Evolutionary conservation across 35 echinoderm and acorn worm genomes (phyloP), one percentile per base, ranked within the genome.

Genomic region (Heliocidaris tuberculata): DNA sequence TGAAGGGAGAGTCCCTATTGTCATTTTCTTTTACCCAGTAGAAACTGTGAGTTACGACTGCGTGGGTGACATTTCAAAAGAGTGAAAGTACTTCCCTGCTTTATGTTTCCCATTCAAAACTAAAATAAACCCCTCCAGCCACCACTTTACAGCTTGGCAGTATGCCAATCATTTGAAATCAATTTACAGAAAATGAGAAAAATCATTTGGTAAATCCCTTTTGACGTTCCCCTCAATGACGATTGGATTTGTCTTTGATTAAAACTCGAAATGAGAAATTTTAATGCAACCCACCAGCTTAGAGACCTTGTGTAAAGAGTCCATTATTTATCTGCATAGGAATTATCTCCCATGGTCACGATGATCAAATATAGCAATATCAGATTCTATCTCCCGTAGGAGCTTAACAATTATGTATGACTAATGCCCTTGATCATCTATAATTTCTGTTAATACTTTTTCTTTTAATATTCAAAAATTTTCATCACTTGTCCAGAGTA

Each of bases 301-400:
- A n/a, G 65, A 78, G 65, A 24, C 21, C 21, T 78, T 71, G 61
- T 71, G 19, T 71, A 6, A 27, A 42, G 61, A 3, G 6, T 78
- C 65, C 65, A 78, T 78, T 78, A 78, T 21, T 27, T 78, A 78
- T 78, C 65, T 78, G 19, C 65, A 78, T 27, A 78, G 65, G 65
- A 78, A 78, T 78, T 78, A 21, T n/a, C 27, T 78, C 21, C 65
- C 65, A 78, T 78, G 65, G 65, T n/a, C 65, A 78, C 65, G 21
- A n/a, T 78, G 65, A 78, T 21, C 65, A 78, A 78, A 78, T 78
- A 78, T 78, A 78, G 65, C 65, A 78, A 78, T 78, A 78, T 78
- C 65, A 78, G 27, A n/a, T 78, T 78, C 7, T 78, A 78, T 78
- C 27, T 78, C 65, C 21, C 21, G 6, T 27, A 27, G 65, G 19